Conservation (phyloP, 1,140 invertebrate genomes). For the Sycobia sp. region DNA sequence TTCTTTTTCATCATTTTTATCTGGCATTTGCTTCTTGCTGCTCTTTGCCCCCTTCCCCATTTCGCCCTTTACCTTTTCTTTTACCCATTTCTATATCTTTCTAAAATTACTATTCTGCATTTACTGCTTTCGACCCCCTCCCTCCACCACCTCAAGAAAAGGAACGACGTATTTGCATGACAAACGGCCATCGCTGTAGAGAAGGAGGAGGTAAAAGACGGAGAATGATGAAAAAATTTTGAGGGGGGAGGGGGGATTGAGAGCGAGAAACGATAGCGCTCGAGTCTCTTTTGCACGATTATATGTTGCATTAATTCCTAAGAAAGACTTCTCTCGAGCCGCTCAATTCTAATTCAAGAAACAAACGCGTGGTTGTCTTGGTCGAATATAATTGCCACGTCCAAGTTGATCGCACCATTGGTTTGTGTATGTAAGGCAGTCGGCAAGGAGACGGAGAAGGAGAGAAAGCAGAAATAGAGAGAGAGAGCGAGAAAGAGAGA, state of each 20-base stretch:
- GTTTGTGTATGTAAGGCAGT: no score
- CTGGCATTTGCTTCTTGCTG: background rate
- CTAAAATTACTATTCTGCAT: constrained; percentile 45
- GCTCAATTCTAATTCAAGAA: no score
- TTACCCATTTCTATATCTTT: constrained; percentile 32
- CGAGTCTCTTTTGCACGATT: no score
- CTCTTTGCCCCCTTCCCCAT: background rate
- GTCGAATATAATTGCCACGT: no score
- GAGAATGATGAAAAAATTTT: background rate
- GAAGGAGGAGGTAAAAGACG: background rate
- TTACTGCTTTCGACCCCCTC: no score
- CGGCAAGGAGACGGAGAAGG: background rate
- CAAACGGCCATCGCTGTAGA: constrained; percentile 40
- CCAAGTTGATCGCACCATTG: no score
- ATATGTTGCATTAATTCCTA: no score
- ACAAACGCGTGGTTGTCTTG: no score
- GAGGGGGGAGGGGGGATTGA: background rate
- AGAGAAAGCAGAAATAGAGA: background rate
- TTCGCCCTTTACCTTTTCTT: no score
- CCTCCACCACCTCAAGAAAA: no score
- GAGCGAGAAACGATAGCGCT: constrained; percentile 1
- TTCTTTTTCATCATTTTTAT: constrained; percentile 36
- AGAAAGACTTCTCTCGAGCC: no score
- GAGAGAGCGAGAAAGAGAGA: no score
- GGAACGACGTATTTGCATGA: constrained; percentile 54